Conservation (phyloP, 2,113 vertebrate genomes). For the Ctenodactylus gundi region DNA sequence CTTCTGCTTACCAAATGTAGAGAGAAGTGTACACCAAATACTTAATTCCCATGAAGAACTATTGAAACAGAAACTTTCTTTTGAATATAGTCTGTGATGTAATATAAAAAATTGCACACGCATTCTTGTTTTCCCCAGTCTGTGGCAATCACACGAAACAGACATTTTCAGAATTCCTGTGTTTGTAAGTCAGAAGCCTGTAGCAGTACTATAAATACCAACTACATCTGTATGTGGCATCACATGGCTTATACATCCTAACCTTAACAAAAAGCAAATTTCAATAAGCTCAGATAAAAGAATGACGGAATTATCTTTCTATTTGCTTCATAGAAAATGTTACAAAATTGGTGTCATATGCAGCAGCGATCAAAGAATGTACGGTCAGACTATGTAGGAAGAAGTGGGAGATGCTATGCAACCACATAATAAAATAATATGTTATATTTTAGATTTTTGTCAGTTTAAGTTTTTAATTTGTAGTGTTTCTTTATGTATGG, state of each 20-base stretch:
- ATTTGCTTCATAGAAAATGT: background rate
- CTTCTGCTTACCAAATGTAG: background rate
- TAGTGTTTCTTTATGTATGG: background rate
- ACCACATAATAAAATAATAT: background rate
- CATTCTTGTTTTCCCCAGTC: background rate
- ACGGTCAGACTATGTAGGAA: background rate
- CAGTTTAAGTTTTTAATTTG: constrained; percentile 2
- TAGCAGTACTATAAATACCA: background rate
- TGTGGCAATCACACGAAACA: background rate
- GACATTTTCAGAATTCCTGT: background rate
- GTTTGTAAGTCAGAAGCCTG: background rate
- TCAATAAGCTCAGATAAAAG: background rate
- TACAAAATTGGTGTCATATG: background rate
- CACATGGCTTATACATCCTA: background rate
- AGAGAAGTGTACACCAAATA: background rate
- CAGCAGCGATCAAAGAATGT: background rate
- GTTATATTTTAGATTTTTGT: background rate
- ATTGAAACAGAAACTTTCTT: background rate
- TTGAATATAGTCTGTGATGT: background rate
- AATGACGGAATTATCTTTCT: background rate
- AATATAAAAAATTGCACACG: background rate
- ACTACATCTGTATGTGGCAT: background rate
- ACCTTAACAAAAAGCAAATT: constrained; percentile 12
- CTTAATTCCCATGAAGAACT: background rate
- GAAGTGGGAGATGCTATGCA: background rate